Evolutionary conservation across 2,888 invertebrate genomes (phyloP).

Genomic region (Mythimna loreyi): DNA sequence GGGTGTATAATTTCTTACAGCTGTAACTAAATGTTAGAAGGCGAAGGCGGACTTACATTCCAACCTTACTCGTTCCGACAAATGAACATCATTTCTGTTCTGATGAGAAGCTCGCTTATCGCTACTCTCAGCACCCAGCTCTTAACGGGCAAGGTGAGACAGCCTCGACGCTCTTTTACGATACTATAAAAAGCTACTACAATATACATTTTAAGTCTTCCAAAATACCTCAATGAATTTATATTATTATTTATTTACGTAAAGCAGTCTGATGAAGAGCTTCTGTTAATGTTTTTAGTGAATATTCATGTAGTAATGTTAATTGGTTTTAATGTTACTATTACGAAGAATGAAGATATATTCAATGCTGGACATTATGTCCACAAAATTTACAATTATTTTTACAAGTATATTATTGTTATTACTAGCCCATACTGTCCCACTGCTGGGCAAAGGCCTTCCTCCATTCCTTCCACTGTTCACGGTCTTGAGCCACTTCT

Average conservation of each 20-base stretch:
- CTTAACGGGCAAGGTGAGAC: slow-evolving; percentile 26
- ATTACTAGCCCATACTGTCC: too few relatives aligned
- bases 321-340: not conserved
- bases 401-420: too few relatives aligned
- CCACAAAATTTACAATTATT: too few relatives aligned
- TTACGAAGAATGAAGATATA: not conserved
- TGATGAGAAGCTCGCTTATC: not conserved
- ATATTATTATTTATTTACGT: slow-evolving; percentile 41
- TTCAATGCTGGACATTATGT: too few relatives aligned
- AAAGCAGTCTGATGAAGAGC: slow-evolving; percentile 9
- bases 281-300: not conserved
- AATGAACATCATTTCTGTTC: not conserved
- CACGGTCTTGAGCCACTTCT: too few relatives aligned
- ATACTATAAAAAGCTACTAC: slow-evolving; percentile 54
- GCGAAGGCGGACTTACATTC: too few relatives aligned
- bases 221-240: slow-evolving; percentile 37
- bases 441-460: too few relatives aligned
- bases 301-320: not conserved
- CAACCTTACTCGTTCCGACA: too few relatives aligned
- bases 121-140: not conserved
- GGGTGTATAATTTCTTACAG: too few relatives aligned
- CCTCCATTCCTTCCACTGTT: too few relatives aligned
- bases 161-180: slow-evolving; percentile 42
- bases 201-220: slow-evolving; percentile 31
- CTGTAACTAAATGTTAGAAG: too few relatives aligned